A percentile compares a stretch with the other conserved stretches of the same genome.
Evolutionary conservation across 35 echinoderm and acorn worm genomes (phyloP).

Genomic region (Stichopus chloronotus): DNA sequence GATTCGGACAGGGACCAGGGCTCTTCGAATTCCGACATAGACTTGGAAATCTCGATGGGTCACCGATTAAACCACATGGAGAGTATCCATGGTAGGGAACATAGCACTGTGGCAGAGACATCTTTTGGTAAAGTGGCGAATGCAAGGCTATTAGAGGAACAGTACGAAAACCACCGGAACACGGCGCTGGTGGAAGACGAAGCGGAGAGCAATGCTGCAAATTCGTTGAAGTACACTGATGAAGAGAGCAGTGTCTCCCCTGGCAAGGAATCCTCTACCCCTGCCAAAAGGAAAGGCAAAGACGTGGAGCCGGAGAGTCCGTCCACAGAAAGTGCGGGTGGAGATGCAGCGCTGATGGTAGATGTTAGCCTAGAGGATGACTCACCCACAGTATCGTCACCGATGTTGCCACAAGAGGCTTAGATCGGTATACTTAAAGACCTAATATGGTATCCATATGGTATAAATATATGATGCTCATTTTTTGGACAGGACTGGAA

Average conservation of each 20-base stretch:
- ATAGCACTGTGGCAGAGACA: not conserved
- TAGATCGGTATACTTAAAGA: not conserved
- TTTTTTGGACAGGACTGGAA: not conserved
- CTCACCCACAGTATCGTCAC: conserved; percentile 27
- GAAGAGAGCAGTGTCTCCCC: conserved; percentile 1
- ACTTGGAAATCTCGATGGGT: not conserved
- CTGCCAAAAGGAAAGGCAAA: not conserved
- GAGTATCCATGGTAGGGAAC: not conserved
- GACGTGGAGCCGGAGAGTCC: not conserved
- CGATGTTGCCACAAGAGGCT: conserved; percentile 32
- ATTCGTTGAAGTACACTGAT: conserved; percentile 18
- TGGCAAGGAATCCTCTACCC: not conserved
- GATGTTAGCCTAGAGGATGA: conserved; percentile 31
- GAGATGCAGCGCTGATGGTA: not conserved
- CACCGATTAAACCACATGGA: conserved; percentile 2
- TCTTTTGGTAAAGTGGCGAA: conserved; percentile 20
- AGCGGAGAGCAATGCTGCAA: not conserved
- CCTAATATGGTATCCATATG: not conserved
- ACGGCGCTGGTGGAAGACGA: not conserved
- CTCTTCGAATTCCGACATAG: conserved; percentile 36
- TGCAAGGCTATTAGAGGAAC: not conserved
- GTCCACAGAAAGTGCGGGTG: not conserved
- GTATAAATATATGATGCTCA: too few relatives aligned
- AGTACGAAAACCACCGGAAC: conserved; percentile 32
- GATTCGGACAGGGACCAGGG: conserved; percentile 33